Evolutionary conservation across 2,888 invertebrate species (phyloP), one percentile per base, ranked within the genome.

Genomic region (Hipparchia semele): DNA sequence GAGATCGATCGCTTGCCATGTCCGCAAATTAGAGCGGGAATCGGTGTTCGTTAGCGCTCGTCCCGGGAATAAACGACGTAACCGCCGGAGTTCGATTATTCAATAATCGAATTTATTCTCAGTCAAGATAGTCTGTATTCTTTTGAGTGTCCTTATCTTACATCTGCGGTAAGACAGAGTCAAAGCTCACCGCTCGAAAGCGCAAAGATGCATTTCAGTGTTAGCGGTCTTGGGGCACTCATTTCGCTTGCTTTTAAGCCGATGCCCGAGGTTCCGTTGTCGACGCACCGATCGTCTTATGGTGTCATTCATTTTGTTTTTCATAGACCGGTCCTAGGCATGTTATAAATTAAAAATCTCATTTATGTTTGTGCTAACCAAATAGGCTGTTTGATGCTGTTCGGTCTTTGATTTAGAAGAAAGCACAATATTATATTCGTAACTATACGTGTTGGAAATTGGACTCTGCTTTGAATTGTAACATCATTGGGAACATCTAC

Each of bases 11-110:
- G 92, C 87, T 88, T 84, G 90, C 90, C 91, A 90, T 91, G 91
- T 91, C 93, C 88, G 93, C 92, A 92, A 93, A 93, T 93, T 93
- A 92, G 92, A 91, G 87, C 89, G 88, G 87, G 92, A 90, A 90
- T 92, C 89, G 91, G 84, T 88, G 91, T 92, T 92, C 91, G 91
- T 92, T 92, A 92, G 87, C 84, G 84, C 68, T 70, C 71, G 53
- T 5, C 75, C 61, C 79, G 77, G 10, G 45, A 10, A 74, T 54
- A 70, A 87, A 86, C 70, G 85, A 72, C 82, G 46, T 79, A 90
- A 87, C 76, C 76, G 78, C 81, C 86, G 12, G 45, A 49, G 49
- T 60, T 12, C 4, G 8, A 53, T n/a, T 58, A 71, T 70, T 39
- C 74, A 3, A 80, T 82, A 82, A 70, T 78, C 61, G 79, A 64